Conservation (phyloP, 2,797 vertebrate species). For the Eleutherodactylus coqui region DNA sequence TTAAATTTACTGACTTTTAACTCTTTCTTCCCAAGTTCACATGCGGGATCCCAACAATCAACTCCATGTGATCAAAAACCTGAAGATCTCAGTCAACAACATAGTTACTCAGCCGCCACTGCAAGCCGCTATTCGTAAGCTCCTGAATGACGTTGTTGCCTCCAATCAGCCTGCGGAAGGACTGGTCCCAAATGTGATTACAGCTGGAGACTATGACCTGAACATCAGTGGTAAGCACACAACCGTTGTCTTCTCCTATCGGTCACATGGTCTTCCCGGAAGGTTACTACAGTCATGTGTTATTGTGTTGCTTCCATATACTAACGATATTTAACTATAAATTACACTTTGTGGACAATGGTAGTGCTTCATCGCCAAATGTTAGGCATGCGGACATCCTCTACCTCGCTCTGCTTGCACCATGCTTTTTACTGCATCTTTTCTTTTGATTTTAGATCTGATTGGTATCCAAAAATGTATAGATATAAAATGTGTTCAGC, state of each 20-base stretch:
- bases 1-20: neutral
- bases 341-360: neutral
- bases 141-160: slow-evolving; percentile 89
- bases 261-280: too few species aligned
- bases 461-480: neutral
- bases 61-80: slow-evolving; percentile 91
- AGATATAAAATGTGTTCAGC: too few species aligned
- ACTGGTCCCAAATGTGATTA: slow-evolving; percentile 84
- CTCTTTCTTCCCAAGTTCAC: slow-evolving; percentile 80
- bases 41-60: slow-evolving; percentile 98
- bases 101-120: slow-evolving; percentile 82
- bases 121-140: slow-evolving; percentile 75
- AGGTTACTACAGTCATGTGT: too few species aligned
- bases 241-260: neutral
- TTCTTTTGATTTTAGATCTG: too few species aligned
- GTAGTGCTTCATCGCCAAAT: too few species aligned
- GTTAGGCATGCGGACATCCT: too few species aligned
- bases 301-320: too few species aligned
- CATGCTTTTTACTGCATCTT: too few species aligned
- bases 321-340: too few species aligned
- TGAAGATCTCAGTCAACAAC: slow-evolving; percentile 92
- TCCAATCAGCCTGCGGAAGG: slow-evolving; percentile 91
- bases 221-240: slow-evolving; percentile 89
- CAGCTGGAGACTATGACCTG: slow-evolving; percentile 93
- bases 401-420: too few species aligned